Conservation (phyloP, 1,140 invertebrate species). For the Drosophila sucinea region DNA sequence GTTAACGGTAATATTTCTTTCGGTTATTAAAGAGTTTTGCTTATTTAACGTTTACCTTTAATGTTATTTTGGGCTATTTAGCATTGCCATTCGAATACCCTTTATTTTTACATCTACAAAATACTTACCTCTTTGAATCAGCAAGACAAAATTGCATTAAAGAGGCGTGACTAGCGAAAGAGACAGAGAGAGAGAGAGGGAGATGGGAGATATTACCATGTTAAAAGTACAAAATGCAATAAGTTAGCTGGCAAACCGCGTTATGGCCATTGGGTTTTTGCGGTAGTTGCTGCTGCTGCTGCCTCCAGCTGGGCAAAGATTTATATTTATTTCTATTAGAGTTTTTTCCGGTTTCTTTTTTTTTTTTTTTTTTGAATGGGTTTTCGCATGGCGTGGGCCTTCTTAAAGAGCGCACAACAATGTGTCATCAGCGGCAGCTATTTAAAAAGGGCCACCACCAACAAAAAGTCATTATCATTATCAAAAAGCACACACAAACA, state of each 20-base stretch:
- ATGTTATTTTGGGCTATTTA: too few species aligned
- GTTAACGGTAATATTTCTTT: too few species aligned
- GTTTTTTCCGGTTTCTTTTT: not conserved
- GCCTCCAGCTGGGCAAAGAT: slow-evolving; percentile 20
- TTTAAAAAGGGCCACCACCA: not conserved
- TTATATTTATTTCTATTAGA: slow-evolving; percentile 12
- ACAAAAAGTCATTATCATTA: slow-evolving; percentile 29
- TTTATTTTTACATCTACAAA: not conserved
- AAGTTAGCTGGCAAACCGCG: slow-evolving; percentile 55
- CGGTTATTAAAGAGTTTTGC: too few species aligned
- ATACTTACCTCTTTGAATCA: not conserved
- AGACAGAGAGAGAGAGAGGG: not conserved
- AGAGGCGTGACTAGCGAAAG: not conserved
- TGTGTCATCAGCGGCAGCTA: slow-evolving; percentile 25
- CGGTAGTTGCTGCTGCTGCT: not conserved
- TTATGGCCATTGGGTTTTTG: slow-evolving; percentile 13
- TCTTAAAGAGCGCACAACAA: slow-evolving; percentile 15
- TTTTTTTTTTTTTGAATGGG: not conserved
- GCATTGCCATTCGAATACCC: not conserved
- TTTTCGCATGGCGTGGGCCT: not conserved
- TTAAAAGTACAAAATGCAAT: slow-evolving; percentile 61
- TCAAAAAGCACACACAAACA: not conserved
- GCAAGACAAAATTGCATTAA: not conserved
- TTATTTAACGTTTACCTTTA: too few species aligned
- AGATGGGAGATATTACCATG: slow-evolving; percentile 54